A percentile compares a stretch with the other conserved stretches of the same genome.
Evolutionary conservation across 2,888 invertebrate species (phyloP).

Genomic region (Ectropis crepuscularia): DNA sequence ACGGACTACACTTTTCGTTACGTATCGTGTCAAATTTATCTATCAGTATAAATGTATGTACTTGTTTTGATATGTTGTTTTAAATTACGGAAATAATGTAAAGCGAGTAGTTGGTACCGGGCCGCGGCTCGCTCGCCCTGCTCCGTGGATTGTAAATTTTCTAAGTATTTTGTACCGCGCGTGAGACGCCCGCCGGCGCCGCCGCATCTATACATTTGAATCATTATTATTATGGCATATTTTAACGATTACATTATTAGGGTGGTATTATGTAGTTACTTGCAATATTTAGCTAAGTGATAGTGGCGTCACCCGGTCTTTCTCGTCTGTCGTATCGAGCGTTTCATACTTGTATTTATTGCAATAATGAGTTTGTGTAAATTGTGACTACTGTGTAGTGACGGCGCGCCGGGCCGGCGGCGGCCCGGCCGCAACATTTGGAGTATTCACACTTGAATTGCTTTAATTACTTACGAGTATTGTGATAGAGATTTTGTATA

Average conservation of each 20-base stretch:
- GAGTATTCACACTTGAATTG: constrained; percentile 84
- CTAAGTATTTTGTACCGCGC: constrained; percentile 81
- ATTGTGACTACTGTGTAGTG: constrained; percentile 72
- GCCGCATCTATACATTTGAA: constrained; percentile 62
- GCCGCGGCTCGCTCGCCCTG: neutral
- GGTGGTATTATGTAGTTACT: constrained; percentile 76
- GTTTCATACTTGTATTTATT: constrained; percentile 65
- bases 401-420: constrained; percentile 34
- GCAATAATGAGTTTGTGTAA: constrained; percentile 61
- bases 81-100: constrained; percentile 74
- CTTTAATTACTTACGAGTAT: constrained; percentile 85
- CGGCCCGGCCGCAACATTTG: constrained; percentile 60
- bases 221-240: constrained; percentile 62
- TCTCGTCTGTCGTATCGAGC: constrained; percentile 40
- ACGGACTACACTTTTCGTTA: constrained; percentile 33
- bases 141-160: constrained; percentile 80
- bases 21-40: constrained; percentile 72
- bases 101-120: constrained; percentile 62
- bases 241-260: constrained; percentile 70
- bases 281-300: constrained; percentile 78
- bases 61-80: constrained; percentile 81
- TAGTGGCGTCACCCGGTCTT: constrained; percentile 63
- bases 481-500: constrained; percentile 85
- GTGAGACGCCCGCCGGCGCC: constrained; percentile 8
- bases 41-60: constrained; percentile 67